Evolutionary conservation across 1,140 invertebrate species (phyloP).

Genomic region (Radopholus similis): DNA sequence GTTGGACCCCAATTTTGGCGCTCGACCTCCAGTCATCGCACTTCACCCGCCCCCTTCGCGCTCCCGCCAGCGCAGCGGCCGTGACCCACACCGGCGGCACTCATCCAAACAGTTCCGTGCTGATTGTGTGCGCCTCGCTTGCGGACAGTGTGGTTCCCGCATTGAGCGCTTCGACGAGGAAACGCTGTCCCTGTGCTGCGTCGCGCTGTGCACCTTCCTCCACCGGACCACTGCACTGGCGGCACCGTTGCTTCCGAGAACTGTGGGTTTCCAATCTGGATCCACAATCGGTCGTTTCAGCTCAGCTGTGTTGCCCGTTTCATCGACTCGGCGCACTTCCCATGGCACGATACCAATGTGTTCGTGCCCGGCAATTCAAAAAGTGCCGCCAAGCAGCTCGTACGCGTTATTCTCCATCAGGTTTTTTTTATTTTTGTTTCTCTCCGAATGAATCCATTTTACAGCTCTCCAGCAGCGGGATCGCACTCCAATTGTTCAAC

Average conservation of each 20-base stretch:
- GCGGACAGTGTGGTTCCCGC: slow-evolving; percentile 64
- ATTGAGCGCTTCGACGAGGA: slow-evolving; percentile 93
- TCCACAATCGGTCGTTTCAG: slow-evolving; percentile 63
- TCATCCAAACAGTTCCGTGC: slow-evolving; percentile 38
- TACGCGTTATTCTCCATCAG: slow-evolving; percentile 91
- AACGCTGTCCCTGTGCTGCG: slow-evolving; percentile 87
- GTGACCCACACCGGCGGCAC: not conserved
- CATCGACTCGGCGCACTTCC: slow-evolving; percentile 62
- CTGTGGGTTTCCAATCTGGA: slow-evolving; percentile 68
- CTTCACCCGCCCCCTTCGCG: slow-evolving; percentile 5
- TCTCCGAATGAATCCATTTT: slow-evolving; percentile 11
- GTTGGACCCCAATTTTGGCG: not conserved
- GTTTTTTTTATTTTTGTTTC: slow-evolving; percentile 61
- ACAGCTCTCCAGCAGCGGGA: slow-evolving; percentile 65
- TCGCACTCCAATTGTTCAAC: slow-evolving; percentile 92
- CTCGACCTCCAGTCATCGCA: slow-evolving; percentile 5
- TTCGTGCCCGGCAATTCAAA: slow-evolving; percentile 79
- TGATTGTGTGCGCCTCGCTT: slow-evolving; percentile 68
- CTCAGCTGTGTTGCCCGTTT: slow-evolving; percentile 44
- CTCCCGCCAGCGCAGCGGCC: not conserved
- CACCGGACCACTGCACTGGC: slow-evolving; percentile 87
- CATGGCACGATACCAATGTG: slow-evolving; percentile 75
- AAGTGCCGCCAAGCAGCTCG: slow-evolving; percentile 90
- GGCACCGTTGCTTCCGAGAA: slow-evolving; percentile 83
- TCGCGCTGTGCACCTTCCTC: slow-evolving; percentile 87